Evolutionary conservation across 2,888 invertebrate genomes (phyloP).

Genomic region (Drosophila silvestris): DNA sequence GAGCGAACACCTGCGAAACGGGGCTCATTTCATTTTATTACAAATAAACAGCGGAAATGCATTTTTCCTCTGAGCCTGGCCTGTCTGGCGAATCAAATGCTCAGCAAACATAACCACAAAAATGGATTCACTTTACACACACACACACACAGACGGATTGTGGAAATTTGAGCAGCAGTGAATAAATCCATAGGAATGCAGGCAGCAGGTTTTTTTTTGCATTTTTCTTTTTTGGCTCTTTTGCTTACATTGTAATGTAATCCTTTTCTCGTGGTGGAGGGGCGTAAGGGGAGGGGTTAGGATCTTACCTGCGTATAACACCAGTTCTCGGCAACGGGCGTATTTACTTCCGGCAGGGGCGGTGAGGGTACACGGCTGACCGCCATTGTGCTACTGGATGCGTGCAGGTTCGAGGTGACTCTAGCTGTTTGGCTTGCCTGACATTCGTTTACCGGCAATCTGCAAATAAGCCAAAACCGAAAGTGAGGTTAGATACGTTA

Average conservation of each 20-base stretch:
- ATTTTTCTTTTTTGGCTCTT: background rate
- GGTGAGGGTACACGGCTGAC: conserved; percentile 98
- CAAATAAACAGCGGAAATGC: conserved; percentile 51
- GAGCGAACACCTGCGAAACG: conserved; percentile 50
- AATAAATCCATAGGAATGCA: conserved; percentile 72
- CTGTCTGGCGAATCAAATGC: background rate
- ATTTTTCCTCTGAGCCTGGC: conserved; percentile 40
- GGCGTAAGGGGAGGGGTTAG: background rate
- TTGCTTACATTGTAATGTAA: conserved; percentile 53
- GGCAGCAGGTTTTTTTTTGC: conserved; percentile 10
- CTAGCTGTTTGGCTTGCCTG: conserved; percentile 93
- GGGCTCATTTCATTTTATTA: background rate
- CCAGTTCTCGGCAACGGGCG: conserved; percentile 99
- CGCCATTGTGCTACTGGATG: conserved; percentile 96
- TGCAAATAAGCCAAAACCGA: conserved; percentile 86
- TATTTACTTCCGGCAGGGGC: conserved; percentile 96
- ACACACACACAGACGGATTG: conserved; percentile 1
- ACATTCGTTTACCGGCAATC: conserved; percentile 93
- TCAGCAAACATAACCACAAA: conserved; percentile 47
- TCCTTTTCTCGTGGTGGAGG: conserved; percentile 25
- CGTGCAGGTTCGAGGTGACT: conserved; percentile 92
- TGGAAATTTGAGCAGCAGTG: conserved; percentile 56
- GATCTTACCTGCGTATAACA: conserved; percentile 98
- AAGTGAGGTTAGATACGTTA: conserved; percentile 44
- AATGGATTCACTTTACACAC: conserved; percentile 56